These are phyloP conservation scores for Alethe castanea DNA, from an alignment of 2,113 vertebrate species.

Conservation along the genomic window DNA sequence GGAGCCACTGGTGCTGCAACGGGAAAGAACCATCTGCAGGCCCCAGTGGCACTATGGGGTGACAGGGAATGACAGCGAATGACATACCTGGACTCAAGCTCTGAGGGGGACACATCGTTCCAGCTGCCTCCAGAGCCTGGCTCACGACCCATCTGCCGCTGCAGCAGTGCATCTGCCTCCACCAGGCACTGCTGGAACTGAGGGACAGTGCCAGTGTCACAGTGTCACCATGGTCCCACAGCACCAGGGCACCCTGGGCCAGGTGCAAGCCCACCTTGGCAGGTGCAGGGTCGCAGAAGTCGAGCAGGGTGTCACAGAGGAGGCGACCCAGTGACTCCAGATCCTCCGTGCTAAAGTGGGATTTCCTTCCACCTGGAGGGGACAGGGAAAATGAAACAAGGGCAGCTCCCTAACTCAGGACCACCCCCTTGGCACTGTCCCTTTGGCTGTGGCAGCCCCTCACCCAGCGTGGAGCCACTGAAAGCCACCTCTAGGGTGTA, in stretches of 20 bases:
- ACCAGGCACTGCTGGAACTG: conserved; percentile 71
- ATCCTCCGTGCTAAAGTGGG: conserved; percentile 84
- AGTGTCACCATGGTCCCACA: fast-evolving
- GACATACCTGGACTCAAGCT: conserved; percentile 87
- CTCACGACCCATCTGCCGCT: conserved; percentile 65
- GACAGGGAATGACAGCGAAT: fast-evolving
- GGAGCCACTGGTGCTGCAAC: conserved; percentile 84
- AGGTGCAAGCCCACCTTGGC: conserved; percentile 75
- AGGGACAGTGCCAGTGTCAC: fast-evolving
- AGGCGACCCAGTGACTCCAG: conserved; percentile 84
- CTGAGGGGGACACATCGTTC: conserved; percentile 76
- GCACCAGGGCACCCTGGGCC: fast-evolving
- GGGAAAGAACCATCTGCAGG: background rate
- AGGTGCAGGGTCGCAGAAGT: conserved; percentile 87
- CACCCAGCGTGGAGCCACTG: conserved; percentile 87
- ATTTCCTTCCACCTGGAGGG: conserved; percentile 77
- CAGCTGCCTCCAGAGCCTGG: conserved; percentile 50
- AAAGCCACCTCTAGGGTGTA: conserved; percentile 93
- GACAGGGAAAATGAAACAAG: background rate
- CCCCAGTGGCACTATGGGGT: fast-evolving
- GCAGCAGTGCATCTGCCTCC: conserved; percentile 71
- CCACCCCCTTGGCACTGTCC: fast-evolving
- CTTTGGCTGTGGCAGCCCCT: background rate
- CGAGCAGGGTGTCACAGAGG: conserved; percentile 90
- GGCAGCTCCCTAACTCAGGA: fast-evolving